A percentile compares a stretch with the other conserved stretches of the same genome.
phyloP scores from a whole-genome alignment of 2,113 vertebrate species.

The Fulmarus glacialis region DNA sequence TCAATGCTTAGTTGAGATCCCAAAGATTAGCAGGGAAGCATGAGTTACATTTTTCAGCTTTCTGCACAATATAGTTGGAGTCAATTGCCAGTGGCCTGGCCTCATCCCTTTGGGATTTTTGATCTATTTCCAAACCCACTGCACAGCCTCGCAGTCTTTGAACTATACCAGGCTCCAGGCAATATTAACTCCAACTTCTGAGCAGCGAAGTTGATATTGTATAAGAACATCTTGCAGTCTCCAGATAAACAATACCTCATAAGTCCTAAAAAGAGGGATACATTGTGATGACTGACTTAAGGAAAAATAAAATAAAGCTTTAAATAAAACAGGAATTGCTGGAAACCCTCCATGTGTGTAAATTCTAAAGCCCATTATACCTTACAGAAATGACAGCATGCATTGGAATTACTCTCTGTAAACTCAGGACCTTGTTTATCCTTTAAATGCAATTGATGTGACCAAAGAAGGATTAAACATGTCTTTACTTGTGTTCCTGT shows the following conservation, averaged over 20 bases:
- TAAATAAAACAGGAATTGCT: background rate
- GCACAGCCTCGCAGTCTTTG: background rate
- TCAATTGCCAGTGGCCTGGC: background rate
- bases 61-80: background rate
- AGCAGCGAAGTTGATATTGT: background rate
- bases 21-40: background rate
- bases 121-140: slow-evolving; percentile 42
- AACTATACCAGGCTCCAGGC: background rate
- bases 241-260: background rate
- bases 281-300: background rate
- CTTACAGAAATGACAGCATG: background rate
- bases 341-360: background rate
- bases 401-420: slow-evolving; percentile 24
- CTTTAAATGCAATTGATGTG: background rate
- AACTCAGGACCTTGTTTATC: slow-evolving; percentile 39
- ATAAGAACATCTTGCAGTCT: background rate
- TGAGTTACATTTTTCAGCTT: background rate
- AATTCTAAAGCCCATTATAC: background rate
- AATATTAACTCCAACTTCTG: background rate
- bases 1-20: background rate
- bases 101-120: slow-evolving; percentile 25
- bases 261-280: background rate
- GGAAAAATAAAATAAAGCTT: background rate
- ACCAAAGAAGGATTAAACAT: slow-evolving; percentile 46
- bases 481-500: background rate